These are phyloP conservation scores for Druon quercuslanigerum DNA, from an alignment of 1,140 invertebrate species.

Conservation along the genomic window DNA sequence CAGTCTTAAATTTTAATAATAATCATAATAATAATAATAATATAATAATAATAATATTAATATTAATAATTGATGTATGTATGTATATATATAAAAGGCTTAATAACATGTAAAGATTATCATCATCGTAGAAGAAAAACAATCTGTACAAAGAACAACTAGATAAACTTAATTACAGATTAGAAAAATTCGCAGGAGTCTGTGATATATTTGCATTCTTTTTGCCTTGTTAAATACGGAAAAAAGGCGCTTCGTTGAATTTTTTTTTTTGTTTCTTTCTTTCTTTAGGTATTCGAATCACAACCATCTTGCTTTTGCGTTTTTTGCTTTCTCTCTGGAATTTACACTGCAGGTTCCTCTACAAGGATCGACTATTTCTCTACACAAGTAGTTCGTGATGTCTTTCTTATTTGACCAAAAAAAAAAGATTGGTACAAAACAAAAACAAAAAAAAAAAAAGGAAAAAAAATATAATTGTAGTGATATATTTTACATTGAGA, in stretches of 20 bases:
- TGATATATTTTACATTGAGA: slow-evolving; percentile 30
- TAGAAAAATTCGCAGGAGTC: slow-evolving; percentile 3
- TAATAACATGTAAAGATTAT: slow-evolving; percentile 17
- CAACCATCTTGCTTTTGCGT: slow-evolving; percentile 15
- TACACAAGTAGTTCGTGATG: slow-evolving; percentile 8
- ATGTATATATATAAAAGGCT: slow-evolving; percentile 30
- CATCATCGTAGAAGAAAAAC: slow-evolving; percentile 7
- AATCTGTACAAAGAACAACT: slow-evolving; percentile 14
- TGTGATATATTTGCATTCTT: neutral
- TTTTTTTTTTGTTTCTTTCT: neutral
- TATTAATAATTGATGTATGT: neutral
- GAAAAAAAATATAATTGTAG: slow-evolving; percentile 19
- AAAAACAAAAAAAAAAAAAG: slow-evolving; percentile 18
- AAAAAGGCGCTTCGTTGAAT: slow-evolving; percentile 17
- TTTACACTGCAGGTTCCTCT: neutral
- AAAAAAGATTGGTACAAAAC: slow-evolving; percentile 8
- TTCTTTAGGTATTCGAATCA: slow-evolving; percentile 1
- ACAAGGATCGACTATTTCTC: neutral
- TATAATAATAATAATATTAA: neutral
- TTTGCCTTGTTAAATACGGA: neutral
- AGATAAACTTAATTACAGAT: slow-evolving; percentile 7
- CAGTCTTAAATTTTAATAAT: slow-evolving; percentile 18
- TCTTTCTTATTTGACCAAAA: neutral
- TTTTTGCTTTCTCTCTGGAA: neutral
- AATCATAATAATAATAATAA: slow-evolving; percentile 5